These are phyloP conservation scores for Anticlea derivata DNA, from an alignment of 2,888 invertebrate genomes.

Conservation along the genomic window DNA sequence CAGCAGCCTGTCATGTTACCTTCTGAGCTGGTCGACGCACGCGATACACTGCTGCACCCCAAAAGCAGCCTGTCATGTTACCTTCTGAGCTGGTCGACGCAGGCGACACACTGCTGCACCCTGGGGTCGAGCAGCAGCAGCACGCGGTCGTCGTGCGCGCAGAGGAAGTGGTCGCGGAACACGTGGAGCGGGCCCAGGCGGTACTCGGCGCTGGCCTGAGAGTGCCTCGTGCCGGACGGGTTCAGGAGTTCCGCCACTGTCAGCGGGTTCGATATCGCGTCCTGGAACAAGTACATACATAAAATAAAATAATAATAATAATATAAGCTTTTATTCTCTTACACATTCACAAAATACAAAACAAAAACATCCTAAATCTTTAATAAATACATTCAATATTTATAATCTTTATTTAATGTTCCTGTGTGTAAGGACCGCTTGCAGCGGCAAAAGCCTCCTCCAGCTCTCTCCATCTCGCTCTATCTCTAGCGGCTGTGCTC, in stretches of 20 bases:
- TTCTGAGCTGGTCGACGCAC: constrained; percentile 86
- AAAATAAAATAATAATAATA: no score
- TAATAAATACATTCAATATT: no score
- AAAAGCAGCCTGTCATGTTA: no score
- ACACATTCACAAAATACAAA: no score
- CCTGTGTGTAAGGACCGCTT: no score
- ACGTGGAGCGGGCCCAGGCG: constrained; percentile 79
- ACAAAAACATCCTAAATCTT: no score
- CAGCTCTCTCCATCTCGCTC: no score
- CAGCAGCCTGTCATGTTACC: no score
- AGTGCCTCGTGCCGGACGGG: constrained; percentile 72
- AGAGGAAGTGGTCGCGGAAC: constrained; percentile 88
- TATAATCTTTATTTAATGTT: no score
- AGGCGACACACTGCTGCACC: constrained; percentile 86
- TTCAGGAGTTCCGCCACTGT: constrained; percentile 89
- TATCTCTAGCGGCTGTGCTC: no score
- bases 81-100: constrained; percentile 82
- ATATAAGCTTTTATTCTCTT: no score
- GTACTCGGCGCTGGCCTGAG: constrained; percentile 58
- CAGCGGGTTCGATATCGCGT: constrained; percentile 77
- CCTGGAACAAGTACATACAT: constrained; percentile 45
- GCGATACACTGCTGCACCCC: constrained; percentile 87
- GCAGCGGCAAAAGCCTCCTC: no score
- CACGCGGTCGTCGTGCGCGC: constrained; percentile 88
- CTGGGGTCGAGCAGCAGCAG: constrained; percentile 91